Evolutionary conservation across 2,113 vertebrate genomes (phyloP).

Genomic region (Gallinago media): DNA sequence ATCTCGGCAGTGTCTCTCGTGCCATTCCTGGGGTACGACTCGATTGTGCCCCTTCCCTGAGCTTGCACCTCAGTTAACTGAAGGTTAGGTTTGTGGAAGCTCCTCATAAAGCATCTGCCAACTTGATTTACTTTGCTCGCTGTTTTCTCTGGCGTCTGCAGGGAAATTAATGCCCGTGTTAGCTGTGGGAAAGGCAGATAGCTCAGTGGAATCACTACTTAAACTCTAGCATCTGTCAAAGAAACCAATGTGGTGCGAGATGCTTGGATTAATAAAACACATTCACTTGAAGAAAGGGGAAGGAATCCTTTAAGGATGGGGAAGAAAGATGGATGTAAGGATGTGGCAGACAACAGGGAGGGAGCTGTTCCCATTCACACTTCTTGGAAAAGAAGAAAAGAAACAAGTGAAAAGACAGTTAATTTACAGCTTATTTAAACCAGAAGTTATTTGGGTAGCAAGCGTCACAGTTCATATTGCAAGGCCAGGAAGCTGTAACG

Average conservation of each 20-base stretch:
- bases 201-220: accelerated
- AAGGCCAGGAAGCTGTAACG: neutral
- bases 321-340: neutral
- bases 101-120: accelerated
- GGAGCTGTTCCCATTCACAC: neutral
- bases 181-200: accelerated
- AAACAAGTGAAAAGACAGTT: neutral
- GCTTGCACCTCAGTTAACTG: neutral
- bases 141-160: accelerated
- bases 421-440: accelerated
- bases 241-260: neutral
- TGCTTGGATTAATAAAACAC: neutral
- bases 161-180: accelerated
- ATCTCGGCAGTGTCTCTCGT: neutral
- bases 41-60: accelerated
- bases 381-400: neutral
- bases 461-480: neutral
- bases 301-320: neutral
- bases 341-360: neutral
- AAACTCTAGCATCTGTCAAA: neutral
- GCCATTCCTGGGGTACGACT: accelerated
- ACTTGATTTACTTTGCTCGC: accelerated
- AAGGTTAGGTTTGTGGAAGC: accelerated
- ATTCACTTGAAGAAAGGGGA: neutral
- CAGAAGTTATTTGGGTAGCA: neutral